Percentiles rank a stretch among this genome's conserved stretches.
Evolutionary conservation across 2,797 vertebrate genomes (phyloP).

Genomic region (Triplophysa bombifrons): DNA sequence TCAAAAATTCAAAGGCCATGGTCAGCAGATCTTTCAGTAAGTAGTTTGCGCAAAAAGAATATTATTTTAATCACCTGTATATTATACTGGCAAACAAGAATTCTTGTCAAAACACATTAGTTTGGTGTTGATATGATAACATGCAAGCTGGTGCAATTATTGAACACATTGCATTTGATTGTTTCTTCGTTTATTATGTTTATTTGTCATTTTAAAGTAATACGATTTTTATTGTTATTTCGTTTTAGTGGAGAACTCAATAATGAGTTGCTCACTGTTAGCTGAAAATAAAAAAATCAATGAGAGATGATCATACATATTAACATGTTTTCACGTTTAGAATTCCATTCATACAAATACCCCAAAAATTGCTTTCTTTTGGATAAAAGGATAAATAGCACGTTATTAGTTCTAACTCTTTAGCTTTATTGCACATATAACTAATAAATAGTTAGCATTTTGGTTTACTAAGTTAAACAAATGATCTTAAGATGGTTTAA

Average conservation of each 20-base stretch:
- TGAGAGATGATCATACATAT: too few relatives aligned
- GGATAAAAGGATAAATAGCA: background rate
- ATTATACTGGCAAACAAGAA: background rate
- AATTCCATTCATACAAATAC: too few relatives aligned
- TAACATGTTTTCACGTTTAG: too few relatives aligned
- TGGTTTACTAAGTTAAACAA: background rate
- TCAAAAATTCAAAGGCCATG: slow-evolving; percentile 35
- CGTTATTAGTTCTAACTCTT: too few relatives aligned
- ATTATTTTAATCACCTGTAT: slow-evolving; percentile 2
- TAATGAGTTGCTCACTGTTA: background rate
- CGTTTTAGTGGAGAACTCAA: background rate
- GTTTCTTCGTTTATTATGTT: too few relatives aligned
- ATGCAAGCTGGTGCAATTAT: background rate
- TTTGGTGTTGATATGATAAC: background rate
- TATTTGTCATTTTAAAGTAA: background rate
- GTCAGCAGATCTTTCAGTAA: slow-evolving; percentile 37
- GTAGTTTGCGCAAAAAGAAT: slow-evolving; percentile 24
- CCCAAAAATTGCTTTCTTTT: background rate
- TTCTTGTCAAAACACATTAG: background rate
- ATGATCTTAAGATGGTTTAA: background rate
- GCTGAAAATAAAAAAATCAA: background rate
- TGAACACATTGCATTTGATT: background rate
- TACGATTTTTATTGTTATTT: background rate
- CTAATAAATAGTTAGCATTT: background rate
- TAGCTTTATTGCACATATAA: background rate